Evolutionary conservation across 1,140 invertebrate genomes (phyloP), one percentile per base, ranked within the genome.

Genomic region (Listronotus oregonensis): DNA sequence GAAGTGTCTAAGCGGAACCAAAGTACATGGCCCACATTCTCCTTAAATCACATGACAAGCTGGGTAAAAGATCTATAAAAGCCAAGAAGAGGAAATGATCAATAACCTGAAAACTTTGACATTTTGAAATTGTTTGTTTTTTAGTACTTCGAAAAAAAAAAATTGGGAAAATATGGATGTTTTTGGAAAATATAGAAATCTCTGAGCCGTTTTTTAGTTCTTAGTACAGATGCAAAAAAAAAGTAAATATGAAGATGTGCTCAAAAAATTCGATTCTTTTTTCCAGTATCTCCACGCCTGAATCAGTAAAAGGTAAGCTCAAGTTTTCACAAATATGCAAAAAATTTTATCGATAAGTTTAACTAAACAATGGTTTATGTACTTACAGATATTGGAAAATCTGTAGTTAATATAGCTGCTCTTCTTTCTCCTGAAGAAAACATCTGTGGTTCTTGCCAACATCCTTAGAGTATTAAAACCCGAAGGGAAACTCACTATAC

Each of bases 401-500:
- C 56, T 5, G 15, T 47, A 14, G 43, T 43, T 6, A 59, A 59
- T 59, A 21, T 21, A 17, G 15, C 31, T n/a, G 18, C 46, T 31
- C 5, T 15, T 1, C 9, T 15, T 14, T 3, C 11, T 8, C 12
- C 46, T 8, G 34, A 37, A 27, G 0, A 18, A 18, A n/a, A 51
- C 54, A 7, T 21, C 55, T 32, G 52, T 46, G 21, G 27, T 62
- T n/a, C 37, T 67, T 7, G 12, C 43, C 17, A 27, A 58, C 11
- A 40, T 72, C 32, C 37, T 72, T 10, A 61, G 50, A 27, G 15
- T 71, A 21, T 51, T 70, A 12, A 83, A 80, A 74, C 70, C 82
- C 55, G 76, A 82, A 39, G 68, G 70, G 4, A 39, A 65, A 66
- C 34, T 73, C 5, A 54, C 67, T 80, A 34, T 80, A 78, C 61